Conservation (phyloP, 2,888 invertebrate genomes). For the Chrysina gloriosa region DNA sequence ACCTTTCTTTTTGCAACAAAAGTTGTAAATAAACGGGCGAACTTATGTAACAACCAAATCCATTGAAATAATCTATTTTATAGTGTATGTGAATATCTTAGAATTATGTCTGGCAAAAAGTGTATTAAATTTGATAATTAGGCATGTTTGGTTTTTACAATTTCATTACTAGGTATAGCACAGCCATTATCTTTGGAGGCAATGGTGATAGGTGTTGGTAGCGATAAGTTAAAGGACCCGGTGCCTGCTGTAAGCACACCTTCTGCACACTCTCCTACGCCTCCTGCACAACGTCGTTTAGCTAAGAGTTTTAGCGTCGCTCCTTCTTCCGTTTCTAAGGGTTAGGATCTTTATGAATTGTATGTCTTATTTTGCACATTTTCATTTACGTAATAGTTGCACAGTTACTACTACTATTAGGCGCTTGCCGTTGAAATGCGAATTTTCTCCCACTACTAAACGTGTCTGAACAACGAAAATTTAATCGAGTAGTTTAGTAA, state of each 20-base stretch:
- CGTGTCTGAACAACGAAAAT: too few species aligned
- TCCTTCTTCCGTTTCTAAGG: slow-evolving; percentile 75
- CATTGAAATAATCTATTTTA: too few species aligned
- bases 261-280: slow-evolving; percentile 79
- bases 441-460: too few species aligned
- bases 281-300: slow-evolving; percentile 87
- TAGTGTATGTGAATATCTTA: too few species aligned
- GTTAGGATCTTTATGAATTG: slow-evolving; percentile 58
- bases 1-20: too few species aligned
- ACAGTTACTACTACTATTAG: not conserved
- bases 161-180: slow-evolving; percentile 64
- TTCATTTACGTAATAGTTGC: not conserved
- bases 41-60: too few species aligned
- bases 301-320: slow-evolving; percentile 94
- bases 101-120: too few species aligned
- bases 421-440: too few species aligned
- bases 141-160: slow-evolving; percentile 34
- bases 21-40: too few species aligned
- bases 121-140: not conserved
- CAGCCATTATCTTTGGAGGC: slow-evolving; percentile 67
- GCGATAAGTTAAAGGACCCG: slow-evolving; percentile 62
- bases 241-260: slow-evolving; percentile 52
- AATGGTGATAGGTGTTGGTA: slow-evolving; percentile 62
- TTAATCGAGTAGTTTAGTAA: too few species aligned
- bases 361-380: not conserved